Evolutionary conservation across 2,797 vertebrate species (phyloP).

Genomic region (Emydoidea blandingii): DNA sequence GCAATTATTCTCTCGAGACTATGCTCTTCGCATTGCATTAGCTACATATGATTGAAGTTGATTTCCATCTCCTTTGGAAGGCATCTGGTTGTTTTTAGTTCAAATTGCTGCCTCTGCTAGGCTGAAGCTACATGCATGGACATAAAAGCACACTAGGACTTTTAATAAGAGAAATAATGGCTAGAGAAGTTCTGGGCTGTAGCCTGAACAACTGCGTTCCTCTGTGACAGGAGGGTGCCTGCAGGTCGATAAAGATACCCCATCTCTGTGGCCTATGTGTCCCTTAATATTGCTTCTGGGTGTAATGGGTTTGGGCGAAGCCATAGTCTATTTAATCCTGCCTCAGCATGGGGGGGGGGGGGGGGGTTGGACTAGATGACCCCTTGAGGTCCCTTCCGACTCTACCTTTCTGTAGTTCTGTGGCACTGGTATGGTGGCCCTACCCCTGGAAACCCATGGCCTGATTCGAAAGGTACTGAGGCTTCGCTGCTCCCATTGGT

Average conservation of each 20-base stretch:
- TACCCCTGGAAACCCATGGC: too few relatives aligned
- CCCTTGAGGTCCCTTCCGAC: background rate
- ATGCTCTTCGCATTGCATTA: conserved; percentile 29
- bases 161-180: conserved; percentile 54
- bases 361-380: background rate
- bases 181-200: background rate
- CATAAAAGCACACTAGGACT: conserved; percentile 2
- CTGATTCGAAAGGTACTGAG: background rate
- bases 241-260: background rate
- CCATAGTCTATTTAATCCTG: background rate
- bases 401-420: too few relatives aligned
- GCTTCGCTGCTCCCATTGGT: background rate
- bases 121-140: conserved; percentile 18
- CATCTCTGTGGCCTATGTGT: background rate
- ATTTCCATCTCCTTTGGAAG: conserved; percentile 36
- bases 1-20: conserved; percentile 33
- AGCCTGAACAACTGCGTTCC: conserved; percentile 3
- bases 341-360: background rate
- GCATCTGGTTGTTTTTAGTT: conserved; percentile 53
- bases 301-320: background rate
- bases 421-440: background rate
- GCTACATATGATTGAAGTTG: conserved; percentile 62
- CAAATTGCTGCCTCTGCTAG: conserved; percentile 2
- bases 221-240: background rate
- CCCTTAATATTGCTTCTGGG: background rate